Percentiles rank a stretch among this genome's conserved stretches.
Evolutionary conservation across 2,113 vertebrate species (phyloP).

Genomic region (Willisornis vidua): DNA sequence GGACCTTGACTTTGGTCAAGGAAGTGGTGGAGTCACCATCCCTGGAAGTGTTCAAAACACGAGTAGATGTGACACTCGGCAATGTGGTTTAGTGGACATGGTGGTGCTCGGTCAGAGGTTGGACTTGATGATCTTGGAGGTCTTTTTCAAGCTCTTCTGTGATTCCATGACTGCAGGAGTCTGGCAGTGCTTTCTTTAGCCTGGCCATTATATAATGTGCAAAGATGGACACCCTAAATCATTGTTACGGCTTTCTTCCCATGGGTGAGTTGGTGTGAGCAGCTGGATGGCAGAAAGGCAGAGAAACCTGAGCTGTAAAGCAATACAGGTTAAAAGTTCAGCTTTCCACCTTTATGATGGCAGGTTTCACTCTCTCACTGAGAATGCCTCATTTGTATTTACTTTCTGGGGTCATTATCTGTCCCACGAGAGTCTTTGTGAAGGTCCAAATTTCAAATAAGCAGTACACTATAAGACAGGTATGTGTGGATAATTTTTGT

Average conservation of each 20-base stretch:
- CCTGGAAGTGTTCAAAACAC: neutral
- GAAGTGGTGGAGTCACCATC: neutral
- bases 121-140: neutral
- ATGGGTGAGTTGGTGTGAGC: constrained; percentile 17
- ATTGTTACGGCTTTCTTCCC: neutral
- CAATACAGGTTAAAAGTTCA: constrained; percentile 70
- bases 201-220: neutral
- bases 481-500: constrained; percentile 83
- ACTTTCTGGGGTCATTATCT: constrained; percentile 63
- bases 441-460: constrained; percentile 77
- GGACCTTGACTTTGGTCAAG: neutral
- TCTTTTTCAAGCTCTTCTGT: neutral
- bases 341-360: constrained; percentile 68
- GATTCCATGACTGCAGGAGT: neutral
- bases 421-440: constrained; percentile 75
- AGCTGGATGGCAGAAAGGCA: neutral
- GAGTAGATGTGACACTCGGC: neutral
- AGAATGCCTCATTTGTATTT: constrained; percentile 75
- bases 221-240: constrained; percentile 11
- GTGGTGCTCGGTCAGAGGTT: neutral
- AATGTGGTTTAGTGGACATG: neutral
- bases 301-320: constrained; percentile 55
- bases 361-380: constrained; percentile 52
- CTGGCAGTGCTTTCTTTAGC: neutral
- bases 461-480: constrained; percentile 76